Conservation (phyloP, 1,140 invertebrate species). For the Drosophila kikkawai region DNA sequence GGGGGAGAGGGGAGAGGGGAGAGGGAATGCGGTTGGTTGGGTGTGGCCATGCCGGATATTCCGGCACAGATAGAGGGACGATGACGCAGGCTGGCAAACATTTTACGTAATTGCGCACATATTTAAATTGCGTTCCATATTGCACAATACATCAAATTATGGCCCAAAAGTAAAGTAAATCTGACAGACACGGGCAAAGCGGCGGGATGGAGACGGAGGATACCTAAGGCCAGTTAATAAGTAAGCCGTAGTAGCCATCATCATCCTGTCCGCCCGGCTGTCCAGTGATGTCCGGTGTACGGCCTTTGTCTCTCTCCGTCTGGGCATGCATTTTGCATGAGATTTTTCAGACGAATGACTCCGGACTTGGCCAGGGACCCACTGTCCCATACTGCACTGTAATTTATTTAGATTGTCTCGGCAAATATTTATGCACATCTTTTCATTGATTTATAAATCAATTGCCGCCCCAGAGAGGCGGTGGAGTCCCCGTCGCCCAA, state of each 20-base stretch:
- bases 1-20: background rate
- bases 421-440: conserved; percentile 74
- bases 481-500: background rate
- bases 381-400: conserved; percentile 42
- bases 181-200: conserved; percentile 31
- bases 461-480: conserved; percentile 29
- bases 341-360: conserved; percentile 59
- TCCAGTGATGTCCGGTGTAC: background rate
- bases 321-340: conserved; percentile 65
- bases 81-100: conserved; percentile 56
- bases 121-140: conserved; percentile 77
- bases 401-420: conserved; percentile 79
- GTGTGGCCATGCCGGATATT: conserved; percentile 7
- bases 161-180: conserved; percentile 71
- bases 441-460: conserved; percentile 80
- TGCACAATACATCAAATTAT: conserved; percentile 78
- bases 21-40: conserved; percentile 10
- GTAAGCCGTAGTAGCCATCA: conserved; percentile 32
- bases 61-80: conserved; percentile 7
- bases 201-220: background rate
- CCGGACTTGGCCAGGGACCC: background rate
- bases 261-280: conserved; percentile 18
- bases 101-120: conserved; percentile 82
- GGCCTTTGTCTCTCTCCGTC: conserved; percentile 11
- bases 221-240: conserved; percentile 51